A percentile compares a stretch with the other conserved stretches of the same genome.
These are phyloP conservation scores for Lithophane ornitopus DNA, from an alignment of 2,888 invertebrate genomes.

Conservation along the genomic window DNA sequence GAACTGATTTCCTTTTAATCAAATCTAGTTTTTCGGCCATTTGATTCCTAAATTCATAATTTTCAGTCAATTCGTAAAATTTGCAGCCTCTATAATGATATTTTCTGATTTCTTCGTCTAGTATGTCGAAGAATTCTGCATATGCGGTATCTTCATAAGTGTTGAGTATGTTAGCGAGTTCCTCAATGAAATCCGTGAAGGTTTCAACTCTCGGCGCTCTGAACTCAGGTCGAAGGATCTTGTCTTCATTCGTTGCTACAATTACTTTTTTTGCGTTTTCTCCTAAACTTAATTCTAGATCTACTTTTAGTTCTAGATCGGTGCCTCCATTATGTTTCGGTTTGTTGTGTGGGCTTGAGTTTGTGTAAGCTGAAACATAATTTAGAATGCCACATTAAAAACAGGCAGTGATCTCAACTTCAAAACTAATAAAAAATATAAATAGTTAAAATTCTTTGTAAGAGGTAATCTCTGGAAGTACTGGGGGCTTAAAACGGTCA, in stretches of 20 bases:
- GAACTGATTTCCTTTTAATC: slow-evolving; percentile 58
- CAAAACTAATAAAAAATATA: background rate
- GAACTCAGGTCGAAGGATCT: background rate
- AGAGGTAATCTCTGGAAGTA: background rate
- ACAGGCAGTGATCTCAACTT: background rate
- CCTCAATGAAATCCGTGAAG: slow-evolving; percentile 76
- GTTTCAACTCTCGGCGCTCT: slow-evolving; percentile 13
- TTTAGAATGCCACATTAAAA: too few relatives aligned
- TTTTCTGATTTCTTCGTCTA: slow-evolving; percentile 73
- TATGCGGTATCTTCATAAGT: slow-evolving; percentile 72
- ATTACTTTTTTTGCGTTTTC: background rate
- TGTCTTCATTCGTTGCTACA: background rate
- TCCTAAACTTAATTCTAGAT: background rate
- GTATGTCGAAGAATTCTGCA: slow-evolving; percentile 64
- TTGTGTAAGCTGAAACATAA: slow-evolving; percentile 12
- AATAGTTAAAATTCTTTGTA: background rate
- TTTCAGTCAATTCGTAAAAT: slow-evolving; percentile 69
- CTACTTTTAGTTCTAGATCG: background rate
- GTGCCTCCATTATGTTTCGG: background rate
- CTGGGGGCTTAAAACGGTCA: too few relatives aligned
- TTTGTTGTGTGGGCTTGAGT: background rate
- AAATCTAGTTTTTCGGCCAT: slow-evolving; percentile 66
- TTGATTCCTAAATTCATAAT: slow-evolving; percentile 62
- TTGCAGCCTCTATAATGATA: slow-evolving; percentile 72
- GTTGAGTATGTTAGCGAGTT: slow-evolving; percentile 64